These are phyloP conservation scores for Catalaphyllia jardinei DNA, from an alignment of 64 coral and sea anemone genomes.

Conservation along the genomic window DNA sequence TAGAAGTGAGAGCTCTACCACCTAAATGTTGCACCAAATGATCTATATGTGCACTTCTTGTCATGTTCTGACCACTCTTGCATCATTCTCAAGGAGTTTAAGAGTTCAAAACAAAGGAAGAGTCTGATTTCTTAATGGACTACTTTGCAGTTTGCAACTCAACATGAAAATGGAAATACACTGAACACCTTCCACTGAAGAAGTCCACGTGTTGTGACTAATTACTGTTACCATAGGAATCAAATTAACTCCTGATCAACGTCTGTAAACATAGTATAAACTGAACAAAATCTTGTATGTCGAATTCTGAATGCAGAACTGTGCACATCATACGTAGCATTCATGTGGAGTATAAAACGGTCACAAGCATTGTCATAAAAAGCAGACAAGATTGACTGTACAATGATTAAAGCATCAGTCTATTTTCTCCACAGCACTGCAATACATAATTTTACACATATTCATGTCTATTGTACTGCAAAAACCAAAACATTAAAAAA, in stretches of 20 bases:
- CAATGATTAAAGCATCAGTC: too few relatives aligned
- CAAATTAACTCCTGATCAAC: too few relatives aligned
- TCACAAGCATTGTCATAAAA: neutral
- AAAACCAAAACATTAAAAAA: too few relatives aligned
- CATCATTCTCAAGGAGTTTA: neutral
- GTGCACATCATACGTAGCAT: neutral
- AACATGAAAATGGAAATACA: neutral
- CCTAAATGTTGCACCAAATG: neutral
- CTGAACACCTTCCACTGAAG: too few relatives aligned
- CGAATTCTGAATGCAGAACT: neutral
- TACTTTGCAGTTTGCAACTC: neutral
- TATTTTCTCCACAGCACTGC: too few relatives aligned
- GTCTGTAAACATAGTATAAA: neutral
- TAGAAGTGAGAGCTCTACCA: too few relatives aligned
- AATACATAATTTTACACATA: too few relatives aligned
- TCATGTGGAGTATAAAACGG: neutral
- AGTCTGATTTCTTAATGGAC: neutral
- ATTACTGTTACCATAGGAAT: too few relatives aligned
- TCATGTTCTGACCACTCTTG: neutral
- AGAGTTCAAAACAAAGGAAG: neutral
- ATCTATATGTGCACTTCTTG: neutral
- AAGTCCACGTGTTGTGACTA: too few relatives aligned
- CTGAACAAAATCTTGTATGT: neutral
- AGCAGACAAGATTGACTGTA: neutral
- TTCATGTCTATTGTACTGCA: too few relatives aligned